Percentiles rank a stretch among this genome's conserved stretches.
Conservation (phyloP, 1,140 invertebrate species). For the Drosophila nannoptera region DNA sequence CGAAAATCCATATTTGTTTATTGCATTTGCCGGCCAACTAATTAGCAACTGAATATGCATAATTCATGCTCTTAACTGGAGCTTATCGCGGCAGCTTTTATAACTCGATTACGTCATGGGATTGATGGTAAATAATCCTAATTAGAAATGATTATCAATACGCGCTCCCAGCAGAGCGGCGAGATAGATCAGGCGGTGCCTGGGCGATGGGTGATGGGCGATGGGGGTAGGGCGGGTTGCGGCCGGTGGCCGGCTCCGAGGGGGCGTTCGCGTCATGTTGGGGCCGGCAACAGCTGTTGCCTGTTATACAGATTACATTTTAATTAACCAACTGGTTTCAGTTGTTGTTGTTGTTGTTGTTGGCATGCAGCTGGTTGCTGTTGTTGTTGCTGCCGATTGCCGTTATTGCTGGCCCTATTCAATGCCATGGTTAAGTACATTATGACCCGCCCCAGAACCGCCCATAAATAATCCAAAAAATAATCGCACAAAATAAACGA, state of each 20-base stretch:
- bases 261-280: constrained; percentile 37
- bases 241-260: not conserved
- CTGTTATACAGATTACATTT: constrained; percentile 60
- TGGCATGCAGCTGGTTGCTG: constrained; percentile 40
- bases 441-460: constrained; percentile 24
- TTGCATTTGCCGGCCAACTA: constrained; percentile 35
- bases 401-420: constrained; percentile 16
- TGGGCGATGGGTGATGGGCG: too few relatives aligned
- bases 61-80: constrained; percentile 7
- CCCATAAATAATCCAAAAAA: constrained; percentile 56
- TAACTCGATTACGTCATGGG: constrained; percentile 30
- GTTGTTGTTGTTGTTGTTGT: constrained; percentile 28
- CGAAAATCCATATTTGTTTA: constrained; percentile 7
- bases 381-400: constrained; percentile 26
- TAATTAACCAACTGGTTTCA: constrained; percentile 69
- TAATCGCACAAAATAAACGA: constrained; percentile 54
- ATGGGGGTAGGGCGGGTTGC: not conserved
- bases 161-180: constrained; percentile 1
- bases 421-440: constrained; percentile 25
- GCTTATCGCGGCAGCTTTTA: constrained; percentile 18
- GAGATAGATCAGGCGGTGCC: too few relatives aligned
- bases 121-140: constrained; percentile 37
- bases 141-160: constrained; percentile 40
- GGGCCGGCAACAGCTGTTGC: constrained; percentile 43
- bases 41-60: constrained; percentile 33